Base-by-base conservation (phyloP, 2,113 vertebrate species). In the Gymnogyps californianus region DNA sequence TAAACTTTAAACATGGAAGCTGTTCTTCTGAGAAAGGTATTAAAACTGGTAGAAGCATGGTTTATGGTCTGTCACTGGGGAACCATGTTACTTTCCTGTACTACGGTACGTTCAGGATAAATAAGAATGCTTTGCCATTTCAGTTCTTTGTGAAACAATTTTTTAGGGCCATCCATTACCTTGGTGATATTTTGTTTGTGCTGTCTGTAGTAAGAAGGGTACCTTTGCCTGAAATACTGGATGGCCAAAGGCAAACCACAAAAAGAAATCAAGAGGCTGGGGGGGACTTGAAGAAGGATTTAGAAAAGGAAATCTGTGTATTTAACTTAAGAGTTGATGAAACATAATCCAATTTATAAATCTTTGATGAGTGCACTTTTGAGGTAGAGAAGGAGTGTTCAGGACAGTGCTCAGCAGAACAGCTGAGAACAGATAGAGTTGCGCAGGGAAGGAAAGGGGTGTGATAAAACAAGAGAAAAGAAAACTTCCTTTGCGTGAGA, bases 321-420 rank as follows among this genome's bases (percentile, higher is more conserved):
- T 93, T 90, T 94, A 85, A 77, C 75, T 77, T 51, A 89, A 85
- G 62, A 85, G 51, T 71, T 90, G 81, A 77, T 96, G 54, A 96
- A 96, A 94, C 78, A 90, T 93, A 36, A 96, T 88, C 42, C 19
- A 65, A 58, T 54, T 64, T 74, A 77, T 92, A 85, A 83, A 96
- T 83, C 54, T 90, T 96, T 85, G 65, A 93, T 76, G 49, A 89
- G 17, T 24, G 20, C 66, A 87, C 54, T 89, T 95, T 5, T 64
- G n/a, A 93, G 66, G 66, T 87, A 57, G 24, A n/a, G 57, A 84
- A 84, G 38, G 42, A 83, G 2, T 61, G 16, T 19, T 87, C 70
- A 72, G 74, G 79, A 83, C 18, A 83, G 65, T 1, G 10, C 44
- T 65, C 40, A 76, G 49, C 15, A 80, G 40, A 89, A n/a, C 36